phyloP scores from a whole-genome alignment of 2,888 invertebrate species.

The Exephanes ischioxanthus region DNA sequence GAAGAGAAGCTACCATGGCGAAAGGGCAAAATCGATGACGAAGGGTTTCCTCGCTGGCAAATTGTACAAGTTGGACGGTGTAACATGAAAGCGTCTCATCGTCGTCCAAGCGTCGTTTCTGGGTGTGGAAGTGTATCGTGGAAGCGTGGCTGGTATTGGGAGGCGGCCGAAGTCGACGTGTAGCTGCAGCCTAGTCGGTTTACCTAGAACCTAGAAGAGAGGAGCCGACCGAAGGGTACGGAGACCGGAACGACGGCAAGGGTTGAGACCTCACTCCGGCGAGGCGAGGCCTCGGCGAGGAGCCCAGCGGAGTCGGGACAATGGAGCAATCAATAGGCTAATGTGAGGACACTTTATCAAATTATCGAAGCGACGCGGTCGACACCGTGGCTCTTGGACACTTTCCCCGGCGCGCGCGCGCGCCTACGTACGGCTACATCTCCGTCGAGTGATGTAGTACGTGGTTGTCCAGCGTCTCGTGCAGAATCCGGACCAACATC shows the following conservation, averaged over 20 bases:
- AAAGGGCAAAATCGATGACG: constrained; percentile 59
- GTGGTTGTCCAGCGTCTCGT: constrained; percentile 34
- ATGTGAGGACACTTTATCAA: constrained; percentile 84
- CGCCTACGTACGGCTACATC: constrained; percentile 37
- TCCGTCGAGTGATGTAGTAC: constrained; percentile 44
- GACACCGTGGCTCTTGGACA: constrained; percentile 73
- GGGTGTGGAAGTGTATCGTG: constrained; percentile 7
- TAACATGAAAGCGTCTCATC: constrained; percentile 55
- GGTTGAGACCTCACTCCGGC: constrained; percentile 75
- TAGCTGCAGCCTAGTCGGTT: constrained; percentile 32
- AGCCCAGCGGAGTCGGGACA: constrained; percentile 74
- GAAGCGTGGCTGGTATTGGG: constrained; percentile 29
- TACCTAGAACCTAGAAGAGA: constrained; percentile 65
- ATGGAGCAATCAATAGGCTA: constrained; percentile 85
- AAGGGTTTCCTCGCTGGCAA: constrained; percentile 56
- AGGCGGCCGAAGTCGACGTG: constrained; percentile 14
- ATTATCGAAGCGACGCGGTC: constrained; percentile 83
- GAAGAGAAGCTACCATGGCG: constrained; percentile 44
- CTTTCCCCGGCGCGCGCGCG: constrained; percentile 18
- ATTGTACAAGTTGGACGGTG: constrained; percentile 61
- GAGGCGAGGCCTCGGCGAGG: constrained; percentile 71
- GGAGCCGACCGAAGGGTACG: constrained; percentile 72
- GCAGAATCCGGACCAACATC: constrained; percentile 40
- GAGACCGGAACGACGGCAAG: constrained; percentile 63
- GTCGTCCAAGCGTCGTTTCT: constrained; percentile 33